Base-by-base conservation (phyloP, 2,888 invertebrate species). In the Netelia melanura region DNA sequence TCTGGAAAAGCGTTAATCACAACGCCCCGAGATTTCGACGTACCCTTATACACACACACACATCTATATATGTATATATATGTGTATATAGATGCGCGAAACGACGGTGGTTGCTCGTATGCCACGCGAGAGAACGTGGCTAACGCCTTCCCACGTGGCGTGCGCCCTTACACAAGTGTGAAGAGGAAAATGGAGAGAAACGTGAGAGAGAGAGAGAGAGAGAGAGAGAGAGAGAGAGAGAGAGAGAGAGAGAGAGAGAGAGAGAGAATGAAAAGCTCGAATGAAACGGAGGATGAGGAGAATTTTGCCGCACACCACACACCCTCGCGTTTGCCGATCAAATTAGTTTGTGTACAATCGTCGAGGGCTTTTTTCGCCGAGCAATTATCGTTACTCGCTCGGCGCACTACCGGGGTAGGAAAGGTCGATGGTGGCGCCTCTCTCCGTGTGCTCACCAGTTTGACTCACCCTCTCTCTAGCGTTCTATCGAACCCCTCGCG, bases 361-460 rank as follows among this genome's bases (percentile, higher is more conserved):
- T 79, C 72, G 75, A 80, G 82, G 67, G 77, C 70, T 83, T 86
- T 83, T 85, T 85, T 68, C 65, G 56, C 75, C 25, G 68, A 77
- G 72, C 87, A 86, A 87, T 87, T 87, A 87, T 87, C 87, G 81
- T 87, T 80, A 83, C 81, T 86, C 79, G 80, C 86, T 86, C 80
- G 43, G 81, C 67, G 74, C 75, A 76, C 48, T 75, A 48, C 43
- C 17, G 48, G 61, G 52, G 67, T 61, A 65, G 58, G 25, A 23
- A 70, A 72, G 79, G 23, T 71, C 64, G 62, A 64, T 64, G 25
- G 38, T n/a, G 70, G 11, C 14, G 21, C 21, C 21, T 58, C 56
- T 56, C 56, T 54, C 14, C 30, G 8, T 61, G 8, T n/a, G 11
- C 77, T 43, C n/a, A n/a, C 21, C 48, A 23, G 17, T 21, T 48